phyloP scores from a whole-genome alignment of 2,113 vertebrate genomes.

The Ancistrus triradiatus region DNA sequence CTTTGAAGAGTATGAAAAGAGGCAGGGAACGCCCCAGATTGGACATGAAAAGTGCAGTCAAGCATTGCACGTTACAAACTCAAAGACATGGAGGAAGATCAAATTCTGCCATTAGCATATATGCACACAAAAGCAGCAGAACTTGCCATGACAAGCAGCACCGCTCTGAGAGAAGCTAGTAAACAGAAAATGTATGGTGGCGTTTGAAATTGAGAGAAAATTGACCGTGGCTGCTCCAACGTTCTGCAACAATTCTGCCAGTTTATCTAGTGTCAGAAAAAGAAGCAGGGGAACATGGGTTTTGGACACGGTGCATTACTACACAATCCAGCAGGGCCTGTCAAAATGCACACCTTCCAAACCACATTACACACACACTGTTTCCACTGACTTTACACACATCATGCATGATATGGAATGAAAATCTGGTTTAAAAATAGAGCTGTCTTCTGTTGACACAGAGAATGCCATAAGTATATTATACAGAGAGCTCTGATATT shows the following conservation, averaged over 20 bases:
- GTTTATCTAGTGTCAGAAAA: constrained; percentile 35
- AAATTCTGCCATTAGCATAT: background rate
- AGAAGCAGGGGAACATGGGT: constrained; percentile 46
- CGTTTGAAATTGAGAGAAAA: constrained; percentile 51
- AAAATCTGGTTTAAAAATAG: background rate
- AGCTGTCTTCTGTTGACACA: background rate
- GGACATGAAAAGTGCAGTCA: constrained; percentile 3
- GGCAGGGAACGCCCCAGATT: background rate
- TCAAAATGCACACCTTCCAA: constrained; percentile 25
- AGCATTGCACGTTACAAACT: constrained; percentile 5
- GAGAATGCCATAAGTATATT: background rate
- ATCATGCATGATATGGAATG: background rate
- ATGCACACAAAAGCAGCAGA: background rate
- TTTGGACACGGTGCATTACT: constrained; percentile 41
- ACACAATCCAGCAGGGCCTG: constrained; percentile 48
- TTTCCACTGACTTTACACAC: background rate
- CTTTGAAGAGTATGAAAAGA: background rate
- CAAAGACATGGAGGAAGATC: background rate
- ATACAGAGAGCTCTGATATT: background rate
- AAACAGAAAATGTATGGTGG: constrained; percentile 7
- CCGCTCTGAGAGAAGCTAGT: constrained; percentile 31
- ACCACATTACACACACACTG: background rate
- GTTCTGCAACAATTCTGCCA: constrained; percentile 55
- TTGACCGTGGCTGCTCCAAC: constrained; percentile 48
- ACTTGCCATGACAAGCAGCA: background rate